phyloP scores from a whole-genome alignment of 2,888 invertebrate species.

The Hofmannophila pseudospretella region DNA sequence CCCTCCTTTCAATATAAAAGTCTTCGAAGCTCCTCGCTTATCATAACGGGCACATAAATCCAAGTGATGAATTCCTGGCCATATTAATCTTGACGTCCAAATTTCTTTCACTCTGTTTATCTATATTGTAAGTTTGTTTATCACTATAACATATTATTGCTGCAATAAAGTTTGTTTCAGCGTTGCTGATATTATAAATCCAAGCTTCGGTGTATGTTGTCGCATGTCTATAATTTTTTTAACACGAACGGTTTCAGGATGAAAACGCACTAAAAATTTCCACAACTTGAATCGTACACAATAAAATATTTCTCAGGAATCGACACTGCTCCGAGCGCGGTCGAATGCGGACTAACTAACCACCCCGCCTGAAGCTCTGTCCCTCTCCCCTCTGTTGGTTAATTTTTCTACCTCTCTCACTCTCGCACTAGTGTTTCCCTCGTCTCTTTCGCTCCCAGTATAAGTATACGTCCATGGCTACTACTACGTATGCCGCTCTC shows the following conservation, averaged over 20 bases:
- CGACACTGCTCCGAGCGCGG: slow-evolving; percentile 64
- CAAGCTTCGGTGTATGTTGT: slow-evolving; percentile 19
- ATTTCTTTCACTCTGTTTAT: slow-evolving; percentile 2
- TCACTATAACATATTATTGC: slow-evolving; percentile 30
- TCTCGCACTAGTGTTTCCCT: slow-evolving; percentile 55
- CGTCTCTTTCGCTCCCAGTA: slow-evolving; percentile 59
- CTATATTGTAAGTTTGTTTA: slow-evolving; percentile 9
- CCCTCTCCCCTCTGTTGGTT: slow-evolving; percentile 75
- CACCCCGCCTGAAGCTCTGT: slow-evolving; percentile 75
- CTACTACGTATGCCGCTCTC: slow-evolving; percentile 72
- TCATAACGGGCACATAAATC: slow-evolving; percentile 65
- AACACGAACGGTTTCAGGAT: slow-evolving; percentile 45
- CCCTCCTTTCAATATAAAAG: slow-evolving; percentile 41
- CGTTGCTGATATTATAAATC: slow-evolving; percentile 24
- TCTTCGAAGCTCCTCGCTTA: slow-evolving; percentile 53
- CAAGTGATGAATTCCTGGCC: slow-evolving; percentile 35
- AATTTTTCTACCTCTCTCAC: slow-evolving; percentile 65
- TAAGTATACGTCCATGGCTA: slow-evolving; percentile 63
- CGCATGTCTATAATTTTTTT: slow-evolving; percentile 32
- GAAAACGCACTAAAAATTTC: slow-evolving; percentile 53
- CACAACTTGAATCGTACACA: slow-evolving; percentile 66
- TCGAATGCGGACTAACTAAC: slow-evolving; percentile 76
- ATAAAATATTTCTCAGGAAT: slow-evolving; percentile 30
- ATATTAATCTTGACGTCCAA: slow-evolving; percentile 38
- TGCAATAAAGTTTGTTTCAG: slow-evolving; percentile 26